Conservation (phyloP, 2,888 invertebrate genomes). For the Acanthosoma haemorrhoidale region DNA sequence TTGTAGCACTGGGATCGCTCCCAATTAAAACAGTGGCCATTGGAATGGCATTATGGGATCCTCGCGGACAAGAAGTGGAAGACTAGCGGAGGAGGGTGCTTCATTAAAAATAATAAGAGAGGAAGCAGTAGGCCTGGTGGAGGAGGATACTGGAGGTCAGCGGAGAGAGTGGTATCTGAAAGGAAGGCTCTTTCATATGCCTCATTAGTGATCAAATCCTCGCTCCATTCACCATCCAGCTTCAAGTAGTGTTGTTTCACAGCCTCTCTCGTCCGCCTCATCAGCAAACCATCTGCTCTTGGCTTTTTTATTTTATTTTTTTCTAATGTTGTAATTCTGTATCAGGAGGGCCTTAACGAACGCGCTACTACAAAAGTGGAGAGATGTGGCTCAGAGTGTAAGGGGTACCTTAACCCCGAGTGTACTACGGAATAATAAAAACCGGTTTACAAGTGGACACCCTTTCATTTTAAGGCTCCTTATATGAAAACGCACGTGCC, state of each 20-base stretch:
- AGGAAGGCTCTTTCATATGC: slow-evolving; percentile 34
- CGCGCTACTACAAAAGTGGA: neutral
- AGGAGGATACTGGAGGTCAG: too few relatives aligned
- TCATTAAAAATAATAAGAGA: slow-evolving; percentile 26
- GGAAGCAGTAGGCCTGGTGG: too few relatives aligned
- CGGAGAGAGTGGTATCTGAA: slow-evolving; percentile 1
- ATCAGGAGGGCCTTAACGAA: neutral
- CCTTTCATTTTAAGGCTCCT: neutral
- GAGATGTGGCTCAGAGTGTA: slow-evolving; percentile 2
- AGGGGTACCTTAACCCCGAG: neutral
- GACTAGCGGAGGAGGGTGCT: neutral
- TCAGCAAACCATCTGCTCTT: neutral
- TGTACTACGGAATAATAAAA: neutral
- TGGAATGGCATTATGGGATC: neutral
- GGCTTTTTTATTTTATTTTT: too few relatives aligned
- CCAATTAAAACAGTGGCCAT: slow-evolving; percentile 15
- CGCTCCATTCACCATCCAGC: neutral
- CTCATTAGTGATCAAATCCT: slow-evolving; percentile 37
- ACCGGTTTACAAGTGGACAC: neutral
- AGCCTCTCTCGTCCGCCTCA: slow-evolving; percentile 7
- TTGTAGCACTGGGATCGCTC: too few relatives aligned
- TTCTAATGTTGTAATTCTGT: slow-evolving; percentile 10
- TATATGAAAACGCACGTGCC: neutral
- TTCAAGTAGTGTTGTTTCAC: slow-evolving; percentile 22
- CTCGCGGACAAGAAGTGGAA: neutral